Percentiles rank a stretch among this genome's conserved stretches.
Conservation (phyloP, 2,797 vertebrate genomes). For the Echiichthys vipera region DNA sequence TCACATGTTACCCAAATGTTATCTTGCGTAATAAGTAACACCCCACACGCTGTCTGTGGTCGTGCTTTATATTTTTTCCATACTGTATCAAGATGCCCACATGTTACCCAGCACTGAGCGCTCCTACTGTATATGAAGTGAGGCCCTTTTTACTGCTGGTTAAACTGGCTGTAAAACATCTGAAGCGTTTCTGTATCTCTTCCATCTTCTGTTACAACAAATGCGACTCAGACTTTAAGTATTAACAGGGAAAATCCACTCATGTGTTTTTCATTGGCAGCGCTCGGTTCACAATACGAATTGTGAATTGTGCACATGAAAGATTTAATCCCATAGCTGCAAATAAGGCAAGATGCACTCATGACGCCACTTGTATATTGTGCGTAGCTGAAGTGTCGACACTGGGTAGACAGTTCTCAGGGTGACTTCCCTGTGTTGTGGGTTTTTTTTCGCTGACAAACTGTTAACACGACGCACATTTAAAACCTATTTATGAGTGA, state of each 20-base stretch:
- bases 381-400: conserved; percentile 62
- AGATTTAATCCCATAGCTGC: conserved; percentile 65
- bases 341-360: conserved; percentile 59
- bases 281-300: conserved; percentile 30
- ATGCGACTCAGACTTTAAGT: conserved; percentile 53
- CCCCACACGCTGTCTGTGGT: conserved; percentile 40
- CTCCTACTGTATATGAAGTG: conserved; percentile 67
- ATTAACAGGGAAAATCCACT: conserved; percentile 53
- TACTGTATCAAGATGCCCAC: conserved; percentile 68
- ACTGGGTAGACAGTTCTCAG: conserved; percentile 67
- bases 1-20: conserved; percentile 75
- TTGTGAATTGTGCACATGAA: conserved; percentile 54
- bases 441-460: conserved; percentile 53
- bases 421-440: conserved; percentile 68
- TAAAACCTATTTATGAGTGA: conserved; percentile 64
- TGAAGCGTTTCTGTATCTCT: conserved; percentile 66
- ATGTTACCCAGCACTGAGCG: conserved; percentile 60
- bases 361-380: conserved; percentile 53
- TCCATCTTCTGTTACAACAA: conserved; percentile 60
- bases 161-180: conserved; percentile 77
- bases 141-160: conserved; percentile 64
- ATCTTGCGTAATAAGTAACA: conserved; percentile 57
- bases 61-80: conserved; percentile 70
- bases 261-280: conserved; percentile 61
- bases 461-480: conserved; percentile 72